Base-by-base conservation (phyloP, 2,797 vertebrate genomes). In the Rhincodon typus region DNA sequence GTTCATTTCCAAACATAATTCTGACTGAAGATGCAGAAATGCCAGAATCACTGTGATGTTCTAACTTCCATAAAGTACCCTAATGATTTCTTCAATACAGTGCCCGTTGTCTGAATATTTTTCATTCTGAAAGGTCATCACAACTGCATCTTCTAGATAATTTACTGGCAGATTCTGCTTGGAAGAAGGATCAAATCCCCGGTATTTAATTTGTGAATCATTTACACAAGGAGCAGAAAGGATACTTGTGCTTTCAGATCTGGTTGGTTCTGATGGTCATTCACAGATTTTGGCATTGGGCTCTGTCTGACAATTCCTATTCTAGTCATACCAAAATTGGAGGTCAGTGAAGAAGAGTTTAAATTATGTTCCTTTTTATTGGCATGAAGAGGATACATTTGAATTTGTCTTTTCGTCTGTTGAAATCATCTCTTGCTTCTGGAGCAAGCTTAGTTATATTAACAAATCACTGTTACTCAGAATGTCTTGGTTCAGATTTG, bases 401-500 rank as follows among this genome's bases (percentile, higher is more conserved):
- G 96, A 38, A 53, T 88, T 34, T 17, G 67, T 5, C 0, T 95
- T 74, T 95, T 97, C 96, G 95, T 97, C 96, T 12, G 42, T 82
- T 62, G 96, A 87, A 7, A 96, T 74, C 19, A 96, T 96, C 25
- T 96, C 96, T 19, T 96, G 82, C 96, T 72, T 96, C 97, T 66
- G 82, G 77, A 0, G 96, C 42, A 46, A 50, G 19, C 94, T 96
- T 96, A 5, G 46, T 67, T 0, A 34, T 0, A 34, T 38, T 50
- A 42, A 46, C 2, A 74, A 94, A 34, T 38, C 30, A 19, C 25
- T 74, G 3, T 74, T 74, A 72, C 13, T 8, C 86, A 53, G 86
- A 34, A 53, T 27, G 25, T 25, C 50, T 30, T 88, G 87, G 27
- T 94, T 70, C 5, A 21, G 94, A 15, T 94, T 94, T 34, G 27